These are phyloP conservation scores for Tipula helvola DNA, from an alignment of 2,888 invertebrate species.

Conservation along the genomic window DNA sequence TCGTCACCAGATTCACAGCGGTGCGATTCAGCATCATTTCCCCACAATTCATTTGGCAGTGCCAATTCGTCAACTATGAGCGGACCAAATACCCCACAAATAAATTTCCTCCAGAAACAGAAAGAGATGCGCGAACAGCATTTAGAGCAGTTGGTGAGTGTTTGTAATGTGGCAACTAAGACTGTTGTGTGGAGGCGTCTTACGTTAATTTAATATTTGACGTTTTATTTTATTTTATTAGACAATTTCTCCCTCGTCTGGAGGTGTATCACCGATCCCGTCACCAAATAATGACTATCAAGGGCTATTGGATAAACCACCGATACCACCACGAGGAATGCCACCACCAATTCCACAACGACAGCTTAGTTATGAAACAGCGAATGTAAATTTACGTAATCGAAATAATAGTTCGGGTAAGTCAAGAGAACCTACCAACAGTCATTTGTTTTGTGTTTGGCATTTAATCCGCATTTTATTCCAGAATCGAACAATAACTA, in stretches of 20 bases:
- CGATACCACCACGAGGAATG: slow-evolving; percentile 45
- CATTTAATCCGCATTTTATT: slow-evolving; percentile 16
- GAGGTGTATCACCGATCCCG: neutral
- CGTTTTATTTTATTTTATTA: slow-evolving; percentile 4
- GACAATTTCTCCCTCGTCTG: slow-evolving; percentile 21
- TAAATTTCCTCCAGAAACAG: slow-evolving; percentile 40
- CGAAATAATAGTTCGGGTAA: slow-evolving; percentile 27
- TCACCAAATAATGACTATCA: slow-evolving; percentile 11
- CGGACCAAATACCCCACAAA: slow-evolving; percentile 38
- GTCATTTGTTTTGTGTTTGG: neutral
- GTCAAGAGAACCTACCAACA: neutral
- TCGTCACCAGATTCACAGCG: slow-evolving; percentile 42
- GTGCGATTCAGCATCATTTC: slow-evolving; percentile 24
- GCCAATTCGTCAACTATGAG: slow-evolving; percentile 24
- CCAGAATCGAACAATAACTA: slow-evolving; percentile 20
- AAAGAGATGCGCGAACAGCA: slow-evolving; percentile 31
- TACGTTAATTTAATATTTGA: neutral
- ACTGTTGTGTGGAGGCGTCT: neutral
- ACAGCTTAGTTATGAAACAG: slow-evolving; percentile 31
- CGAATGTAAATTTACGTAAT: slow-evolving; percentile 28
- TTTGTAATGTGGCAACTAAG: neutral
- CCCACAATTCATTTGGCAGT: slow-evolving; percentile 28
- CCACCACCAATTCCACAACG: slow-evolving; percentile 43
- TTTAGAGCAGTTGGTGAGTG: slow-evolving; percentile 29
- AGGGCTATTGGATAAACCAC: slow-evolving; percentile 38